These are phyloP conservation scores for Vireo altiloquus DNA, from an alignment of 2,113 vertebrate species.

Conservation along the genomic window DNA sequence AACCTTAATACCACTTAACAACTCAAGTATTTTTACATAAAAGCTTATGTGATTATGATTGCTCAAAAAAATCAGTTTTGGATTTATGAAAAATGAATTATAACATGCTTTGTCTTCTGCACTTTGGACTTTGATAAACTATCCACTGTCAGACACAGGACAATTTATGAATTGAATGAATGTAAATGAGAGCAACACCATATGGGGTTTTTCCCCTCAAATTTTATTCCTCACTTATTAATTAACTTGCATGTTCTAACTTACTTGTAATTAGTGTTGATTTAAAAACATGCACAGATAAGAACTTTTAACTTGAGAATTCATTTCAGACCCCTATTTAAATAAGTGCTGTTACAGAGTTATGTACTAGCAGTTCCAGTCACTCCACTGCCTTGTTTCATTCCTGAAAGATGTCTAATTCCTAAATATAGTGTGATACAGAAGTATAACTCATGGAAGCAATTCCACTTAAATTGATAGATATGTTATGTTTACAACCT, in stretches of 20 bases:
- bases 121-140: neutral
- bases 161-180: neutral
- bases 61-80: neutral
- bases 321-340: neutral
- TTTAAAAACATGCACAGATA: neutral
- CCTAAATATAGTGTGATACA: neutral
- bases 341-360: neutral
- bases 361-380: neutral
- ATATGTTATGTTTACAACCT: neutral
- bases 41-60: neutral
- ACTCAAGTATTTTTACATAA: neutral
- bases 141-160: neutral
- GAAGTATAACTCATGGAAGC: neutral
- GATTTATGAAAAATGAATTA: neutral
- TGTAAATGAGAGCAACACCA: neutral
- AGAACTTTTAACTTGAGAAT: neutral
- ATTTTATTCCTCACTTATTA: neutral
- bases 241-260: neutral
- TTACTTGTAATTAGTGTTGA: neutral
- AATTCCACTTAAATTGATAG: neutral
- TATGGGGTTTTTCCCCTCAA: accelerated
- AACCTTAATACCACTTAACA: neutral
- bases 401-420: neutral
- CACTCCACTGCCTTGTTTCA: neutral
- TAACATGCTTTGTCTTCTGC: neutral